Conservation (phyloP, 2,888 invertebrate species). For the Bugula neritina region DNA sequence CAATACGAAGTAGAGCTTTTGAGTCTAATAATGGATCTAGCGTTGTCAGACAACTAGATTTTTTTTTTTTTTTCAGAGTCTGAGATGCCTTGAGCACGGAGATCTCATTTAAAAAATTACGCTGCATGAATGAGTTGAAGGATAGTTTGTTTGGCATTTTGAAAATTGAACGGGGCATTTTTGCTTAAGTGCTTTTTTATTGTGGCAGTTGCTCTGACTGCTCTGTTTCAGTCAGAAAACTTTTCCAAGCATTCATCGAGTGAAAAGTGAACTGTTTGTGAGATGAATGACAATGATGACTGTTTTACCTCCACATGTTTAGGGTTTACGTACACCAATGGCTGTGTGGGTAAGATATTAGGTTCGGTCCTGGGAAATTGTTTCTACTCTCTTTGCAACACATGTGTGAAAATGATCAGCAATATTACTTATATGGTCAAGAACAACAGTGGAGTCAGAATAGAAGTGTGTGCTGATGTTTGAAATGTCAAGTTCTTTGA, state of each 20-base stretch:
- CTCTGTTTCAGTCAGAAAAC: not conserved
- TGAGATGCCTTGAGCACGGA: not conserved
- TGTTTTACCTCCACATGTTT: slow-evolving; percentile 30
- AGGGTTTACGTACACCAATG: not conserved
- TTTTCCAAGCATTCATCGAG: not conserved
- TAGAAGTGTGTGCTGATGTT: slow-evolving; percentile 12
- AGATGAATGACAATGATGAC: not conserved
- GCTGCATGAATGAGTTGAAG: not conserved
- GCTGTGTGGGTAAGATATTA: not conserved
- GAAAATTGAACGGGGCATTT: not conserved
- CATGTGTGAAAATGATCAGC: slow-evolving; percentile 33
- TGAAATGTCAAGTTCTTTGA: slow-evolving; percentile 28
- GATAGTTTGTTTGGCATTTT: slow-evolving; percentile 4
- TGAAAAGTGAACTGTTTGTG: not conserved
- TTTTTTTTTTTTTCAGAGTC: slow-evolving; percentile 11
- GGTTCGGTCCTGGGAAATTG: slow-evolving; percentile 29
- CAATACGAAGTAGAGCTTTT: slow-evolving; percentile 33
- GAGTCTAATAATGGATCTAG: slow-evolving; percentile 33
- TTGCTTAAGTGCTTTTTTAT: not conserved
- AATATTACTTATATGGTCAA: slow-evolving; percentile 34
- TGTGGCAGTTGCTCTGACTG: not conserved
- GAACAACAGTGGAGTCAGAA: slow-evolving; percentile 32
- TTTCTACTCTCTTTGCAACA: slow-evolving; percentile 35
- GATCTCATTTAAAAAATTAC: slow-evolving; percentile 25
- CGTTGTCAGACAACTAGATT: slow-evolving; percentile 8